Base-by-base conservation (phyloP, 2,888 invertebrate species). In the Melinaea menophilus region DNA sequence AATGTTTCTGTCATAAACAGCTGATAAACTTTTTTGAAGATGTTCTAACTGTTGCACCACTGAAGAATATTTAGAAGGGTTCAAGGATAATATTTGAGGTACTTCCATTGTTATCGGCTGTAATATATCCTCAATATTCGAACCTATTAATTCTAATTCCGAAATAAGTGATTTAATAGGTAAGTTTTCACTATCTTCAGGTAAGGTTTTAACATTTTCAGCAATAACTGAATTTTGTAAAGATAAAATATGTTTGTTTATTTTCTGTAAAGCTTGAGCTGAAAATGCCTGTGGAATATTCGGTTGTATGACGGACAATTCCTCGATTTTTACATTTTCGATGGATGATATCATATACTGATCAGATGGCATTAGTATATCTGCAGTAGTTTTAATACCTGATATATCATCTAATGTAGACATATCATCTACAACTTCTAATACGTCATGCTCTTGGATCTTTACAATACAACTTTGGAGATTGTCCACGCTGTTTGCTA, bases 401-500 rank as follows among this genome's bases (percentile, higher is more conserved):
- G 93, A 92, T 68, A 93, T 82, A 71, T 93, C 92, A 69, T 92
- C 92, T 59, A 92, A 85, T 5, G 92, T 92, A 4, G 93, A 92
- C 73, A 93, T 81, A 54, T 93, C 92, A 45, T 87, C 88, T 4
- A 81, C 75, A 7, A 80, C 85, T 75, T 93, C 93, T 47, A 93
- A 65, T 65, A 85, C 77, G 68, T 74, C 74, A 71, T 91, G 88
- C 72, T 92, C 89, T 65, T 89, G 83, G 69, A 92, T 84, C 67
- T 90, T 77, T 7, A 91, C 72, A 56, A 92, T 85, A 71, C 90
- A 90, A 68, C 82, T 88, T 70, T 90, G 84, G 46, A 90, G 69
- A 69, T 79, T 86, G 75, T 88, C 83, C 45, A 88, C 81, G 5
- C 81, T 82, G 66, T 77, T 85, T 41, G 85, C 88, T 55, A 90